Percentiles rank a stretch among this genome's conserved stretches.
phyloP scores from a whole-genome alignment of 2,113 vertebrate species.

The Saimiri boliviensis region DNA sequence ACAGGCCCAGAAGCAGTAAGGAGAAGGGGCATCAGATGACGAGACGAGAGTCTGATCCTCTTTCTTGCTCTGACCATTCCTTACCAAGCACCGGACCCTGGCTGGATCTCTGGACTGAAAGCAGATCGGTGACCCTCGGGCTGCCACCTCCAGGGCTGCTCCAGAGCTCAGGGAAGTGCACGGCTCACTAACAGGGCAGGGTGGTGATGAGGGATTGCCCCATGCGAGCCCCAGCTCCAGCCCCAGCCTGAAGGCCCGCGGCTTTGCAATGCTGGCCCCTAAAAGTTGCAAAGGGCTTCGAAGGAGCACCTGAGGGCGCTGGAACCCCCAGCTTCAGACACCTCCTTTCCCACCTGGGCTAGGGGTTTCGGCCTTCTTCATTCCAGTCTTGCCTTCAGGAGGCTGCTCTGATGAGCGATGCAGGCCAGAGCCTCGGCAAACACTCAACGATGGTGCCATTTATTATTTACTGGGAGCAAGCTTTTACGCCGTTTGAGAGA shows the following conservation, averaged over 20 bases:
- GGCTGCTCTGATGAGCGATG: neutral
- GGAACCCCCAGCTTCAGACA: neutral
- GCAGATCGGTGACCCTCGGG: fast-evolving
- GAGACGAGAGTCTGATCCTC: neutral
- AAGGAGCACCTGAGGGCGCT: neutral
- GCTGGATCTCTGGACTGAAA: neutral
- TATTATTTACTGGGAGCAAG: neutral
- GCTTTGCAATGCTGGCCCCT: neutral
- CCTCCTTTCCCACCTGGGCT: neutral
- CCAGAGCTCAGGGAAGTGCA: neutral
- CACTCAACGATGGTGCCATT: neutral
- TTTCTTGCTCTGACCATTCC: neutral
- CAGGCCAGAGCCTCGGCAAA: neutral
- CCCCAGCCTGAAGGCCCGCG: too few relatives aligned
- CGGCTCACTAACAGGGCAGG: neutral
- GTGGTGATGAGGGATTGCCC: too few relatives aligned
- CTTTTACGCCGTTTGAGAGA: neutral
- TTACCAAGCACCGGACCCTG: neutral
- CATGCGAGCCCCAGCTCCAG: too few relatives aligned
- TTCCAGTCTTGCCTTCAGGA: neutral
- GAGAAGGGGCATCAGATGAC: neutral
- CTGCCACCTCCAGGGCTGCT: neutral
- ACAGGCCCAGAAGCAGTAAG: neutral
- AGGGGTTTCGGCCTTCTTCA: neutral
- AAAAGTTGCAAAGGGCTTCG: neutral